Evolutionary conservation across 2,888 invertebrate genomes (phyloP).

Genomic region (Diarsia mendica): DNA sequence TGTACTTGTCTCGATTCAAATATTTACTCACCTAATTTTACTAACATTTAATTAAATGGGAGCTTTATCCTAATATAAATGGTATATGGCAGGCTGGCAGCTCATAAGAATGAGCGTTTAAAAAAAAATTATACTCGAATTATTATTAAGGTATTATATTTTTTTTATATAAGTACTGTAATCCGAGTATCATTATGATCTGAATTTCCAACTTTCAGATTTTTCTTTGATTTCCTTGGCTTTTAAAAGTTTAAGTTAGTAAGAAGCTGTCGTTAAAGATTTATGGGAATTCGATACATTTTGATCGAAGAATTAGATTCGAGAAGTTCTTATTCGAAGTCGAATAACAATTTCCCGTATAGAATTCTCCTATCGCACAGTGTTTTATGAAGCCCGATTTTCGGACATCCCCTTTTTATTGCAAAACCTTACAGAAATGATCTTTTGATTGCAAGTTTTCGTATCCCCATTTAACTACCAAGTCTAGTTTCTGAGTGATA

Average conservation of each 20-base stretch:
- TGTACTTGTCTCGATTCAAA: constrained; percentile 4
- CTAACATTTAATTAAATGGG: neutral
- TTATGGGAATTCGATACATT: neutral
- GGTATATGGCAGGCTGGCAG: no score
- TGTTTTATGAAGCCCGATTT: no score
- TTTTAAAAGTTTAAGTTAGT: neutral
- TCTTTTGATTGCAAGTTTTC: no score
- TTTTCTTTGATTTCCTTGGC: neutral
- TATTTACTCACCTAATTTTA: neutral
- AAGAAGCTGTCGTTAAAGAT: neutral
- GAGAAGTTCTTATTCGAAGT: constrained; percentile 3
- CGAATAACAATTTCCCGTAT: neutral
- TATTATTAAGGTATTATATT: no score
- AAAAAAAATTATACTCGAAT: no score
- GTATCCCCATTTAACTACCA: no score
- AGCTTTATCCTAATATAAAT: neutral
- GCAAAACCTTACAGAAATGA: no score
- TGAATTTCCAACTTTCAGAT: neutral
- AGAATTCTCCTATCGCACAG: neutral
- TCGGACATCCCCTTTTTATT: no score
- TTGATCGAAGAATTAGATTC: constrained; percentile 7
- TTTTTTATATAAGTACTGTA: no score
- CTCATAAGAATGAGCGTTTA: neutral
- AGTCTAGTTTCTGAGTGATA: no score
- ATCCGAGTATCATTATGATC: neutral